Percentiles rank a stretch among this genome's conserved stretches.
phyloP scores from a whole-genome alignment of 2,113 vertebrate genomes.

The Pseudopipra pipra region DNA sequence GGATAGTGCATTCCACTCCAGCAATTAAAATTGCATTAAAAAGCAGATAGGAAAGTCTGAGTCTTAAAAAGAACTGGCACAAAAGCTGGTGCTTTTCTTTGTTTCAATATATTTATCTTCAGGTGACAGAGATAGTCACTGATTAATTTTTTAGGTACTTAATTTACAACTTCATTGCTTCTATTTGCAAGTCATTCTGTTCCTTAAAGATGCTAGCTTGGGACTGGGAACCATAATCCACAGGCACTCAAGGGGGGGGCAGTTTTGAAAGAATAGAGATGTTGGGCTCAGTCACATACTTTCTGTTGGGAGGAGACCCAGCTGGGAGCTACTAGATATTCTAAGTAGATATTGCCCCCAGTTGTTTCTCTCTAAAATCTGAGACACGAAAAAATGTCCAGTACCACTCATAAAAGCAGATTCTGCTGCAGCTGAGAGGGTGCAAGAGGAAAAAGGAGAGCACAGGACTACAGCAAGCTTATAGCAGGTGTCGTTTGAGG shows the following conservation, averaged over 20 bases:
- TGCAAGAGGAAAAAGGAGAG: neutral
- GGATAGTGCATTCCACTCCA: constrained; percentile 37
- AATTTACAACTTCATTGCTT: constrained; percentile 46
- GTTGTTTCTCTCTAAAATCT: neutral
- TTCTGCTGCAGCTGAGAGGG: neutral
- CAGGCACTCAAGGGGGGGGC: neutral
- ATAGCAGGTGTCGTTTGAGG: neutral
- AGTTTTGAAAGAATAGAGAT: neutral
- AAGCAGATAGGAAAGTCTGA: constrained; percentile 43
- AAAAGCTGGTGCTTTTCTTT: constrained; percentile 41
- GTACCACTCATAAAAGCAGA: neutral
- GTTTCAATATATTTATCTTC: constrained; percentile 42
- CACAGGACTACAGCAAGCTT: neutral
- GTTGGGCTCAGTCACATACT: neutral
- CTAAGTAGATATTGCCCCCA: neutral
- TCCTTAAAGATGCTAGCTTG: constrained; percentile 2
- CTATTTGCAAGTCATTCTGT: constrained; percentile 3
- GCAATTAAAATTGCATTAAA: constrained; percentile 72
- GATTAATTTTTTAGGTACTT: constrained; percentile 47
- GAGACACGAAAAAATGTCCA: neutral
- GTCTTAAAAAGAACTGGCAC: constrained; percentile 21
- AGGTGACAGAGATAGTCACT: constrained; percentile 30
- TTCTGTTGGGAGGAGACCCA: neutral
- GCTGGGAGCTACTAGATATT: neutral
- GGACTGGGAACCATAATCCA: neutral